phyloP scores from a whole-genome alignment of 35 echinoderm and acorn worm genomes.

The Heliocidaris erythrogramma region DNA sequence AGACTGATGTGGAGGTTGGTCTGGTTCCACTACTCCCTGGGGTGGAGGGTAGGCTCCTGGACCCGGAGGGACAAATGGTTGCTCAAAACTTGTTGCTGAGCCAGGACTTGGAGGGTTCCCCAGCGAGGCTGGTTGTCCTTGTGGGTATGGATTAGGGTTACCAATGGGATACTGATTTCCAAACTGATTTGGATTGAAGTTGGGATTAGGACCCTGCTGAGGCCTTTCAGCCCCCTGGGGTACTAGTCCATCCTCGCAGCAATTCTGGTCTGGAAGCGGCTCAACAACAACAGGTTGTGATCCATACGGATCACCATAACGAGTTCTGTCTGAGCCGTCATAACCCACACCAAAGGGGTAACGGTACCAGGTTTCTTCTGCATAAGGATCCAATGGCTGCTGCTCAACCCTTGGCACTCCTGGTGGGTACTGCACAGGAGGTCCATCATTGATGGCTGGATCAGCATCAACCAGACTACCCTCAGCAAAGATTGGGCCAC shows the following conservation, averaged over 20 bases:
- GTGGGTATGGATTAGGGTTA: slow-evolving; percentile 3
- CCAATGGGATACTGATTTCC: background rate
- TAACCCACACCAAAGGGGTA: slow-evolving; percentile 30
- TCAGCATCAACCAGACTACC: slow-evolving; percentile 38
- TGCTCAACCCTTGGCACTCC: slow-evolving; percentile 21
- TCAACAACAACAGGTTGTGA: background rate
- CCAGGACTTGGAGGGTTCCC: background rate
- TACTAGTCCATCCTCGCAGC: slow-evolving; percentile 26
- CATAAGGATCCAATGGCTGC: slow-evolving; percentile 18
- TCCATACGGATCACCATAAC: background rate
- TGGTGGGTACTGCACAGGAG: background rate
- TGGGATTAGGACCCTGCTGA: background rate
- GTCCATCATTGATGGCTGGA: slow-evolving; percentile 19
- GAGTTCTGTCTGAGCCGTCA: slow-evolving; percentile 11
- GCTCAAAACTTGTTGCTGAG: background rate
- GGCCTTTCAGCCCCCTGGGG: background rate
- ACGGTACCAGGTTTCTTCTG: slow-evolving; percentile 17
- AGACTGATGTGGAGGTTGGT: background rate
- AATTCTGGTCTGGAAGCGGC: slow-evolving; percentile 3
- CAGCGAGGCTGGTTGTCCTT: background rate
- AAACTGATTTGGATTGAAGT: slow-evolving; percentile 7
- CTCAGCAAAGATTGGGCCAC: background rate
- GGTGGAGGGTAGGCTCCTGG: background rate
- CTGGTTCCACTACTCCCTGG: slow-evolving; percentile 8
- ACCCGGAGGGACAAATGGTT: slow-evolving; percentile 9